Conservation (phyloP, 2,113 vertebrate genomes). For the Saguinus midas region DNA sequence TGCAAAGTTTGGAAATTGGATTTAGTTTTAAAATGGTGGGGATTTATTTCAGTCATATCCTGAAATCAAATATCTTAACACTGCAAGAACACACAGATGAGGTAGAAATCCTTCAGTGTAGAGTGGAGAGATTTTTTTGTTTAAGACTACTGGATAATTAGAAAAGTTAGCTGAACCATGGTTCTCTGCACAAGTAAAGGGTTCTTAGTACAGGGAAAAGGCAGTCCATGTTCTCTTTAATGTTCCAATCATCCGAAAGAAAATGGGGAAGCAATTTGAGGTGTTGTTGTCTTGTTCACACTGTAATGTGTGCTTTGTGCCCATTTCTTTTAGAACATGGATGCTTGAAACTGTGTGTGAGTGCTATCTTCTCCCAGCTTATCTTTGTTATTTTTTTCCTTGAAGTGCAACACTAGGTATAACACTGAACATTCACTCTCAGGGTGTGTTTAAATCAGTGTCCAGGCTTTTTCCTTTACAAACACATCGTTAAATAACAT, state of each 20-base stretch:
- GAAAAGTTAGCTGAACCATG: not conserved
- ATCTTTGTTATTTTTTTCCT: conserved; percentile 71
- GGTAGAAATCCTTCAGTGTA: not conserved
- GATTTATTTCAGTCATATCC: conserved; percentile 41
- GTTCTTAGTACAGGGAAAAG: not conserved
- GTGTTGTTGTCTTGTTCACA: conserved; percentile 61
- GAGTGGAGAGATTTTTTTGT: not conserved
- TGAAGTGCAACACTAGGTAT: conserved; percentile 70
- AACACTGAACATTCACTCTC: conserved; percentile 59
- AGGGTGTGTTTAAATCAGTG: conserved; percentile 67
- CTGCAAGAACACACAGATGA: not conserved
- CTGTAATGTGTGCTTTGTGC: conserved; percentile 68
- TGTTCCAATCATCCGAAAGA: conserved; percentile 70
- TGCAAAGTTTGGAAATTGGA: conserved; percentile 55
- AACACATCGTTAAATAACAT: conserved; percentile 47
- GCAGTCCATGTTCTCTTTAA: not conserved
- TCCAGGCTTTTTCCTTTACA: conserved; percentile 63
- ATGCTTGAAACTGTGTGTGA: conserved; percentile 62
- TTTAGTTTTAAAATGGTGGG: conserved; percentile 47
- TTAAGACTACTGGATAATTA: conserved; percentile 1
- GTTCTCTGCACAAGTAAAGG: not conserved
- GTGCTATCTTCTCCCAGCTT: conserved; percentile 57
- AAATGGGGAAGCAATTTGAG: conserved; percentile 71
- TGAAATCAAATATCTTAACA: conserved; percentile 15
- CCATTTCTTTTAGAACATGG: conserved; percentile 69